A percentile compares a stretch with the other conserved stretches of the same genome.
Conservation (phyloP, 1,140 invertebrate genomes). For the Plodia interpunctella region DNA sequence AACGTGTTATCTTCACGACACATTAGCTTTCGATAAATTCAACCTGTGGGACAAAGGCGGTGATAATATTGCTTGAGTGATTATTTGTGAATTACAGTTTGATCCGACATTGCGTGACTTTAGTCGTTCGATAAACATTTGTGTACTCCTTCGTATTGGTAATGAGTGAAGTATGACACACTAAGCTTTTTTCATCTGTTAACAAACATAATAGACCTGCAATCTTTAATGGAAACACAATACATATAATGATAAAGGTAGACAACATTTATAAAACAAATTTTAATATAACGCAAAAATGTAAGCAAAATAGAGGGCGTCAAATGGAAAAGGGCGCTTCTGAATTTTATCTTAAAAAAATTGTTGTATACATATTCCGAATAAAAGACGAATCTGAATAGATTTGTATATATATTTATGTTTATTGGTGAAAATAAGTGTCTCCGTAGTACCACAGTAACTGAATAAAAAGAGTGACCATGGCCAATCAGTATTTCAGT, state of each 20-base stretch:
- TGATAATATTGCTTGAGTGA: slow-evolving; percentile 31
- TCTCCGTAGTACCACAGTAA: no score
- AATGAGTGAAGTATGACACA: slow-evolving; percentile 51
- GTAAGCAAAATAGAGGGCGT: no score
- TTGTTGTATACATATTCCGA: no score
- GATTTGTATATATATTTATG: no score
- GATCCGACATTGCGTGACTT: slow-evolving; percentile 39
- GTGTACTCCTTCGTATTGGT: slow-evolving; percentile 37
- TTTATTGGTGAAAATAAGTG: no score
- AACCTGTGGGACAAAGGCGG: slow-evolving; percentile 30
- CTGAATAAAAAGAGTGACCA: no score
- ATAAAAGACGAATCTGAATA: no score
- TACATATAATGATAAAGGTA: neutral
- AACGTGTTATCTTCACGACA: slow-evolving; percentile 30
- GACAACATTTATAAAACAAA: neutral
- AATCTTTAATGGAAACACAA: neutral
- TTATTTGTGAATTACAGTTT: slow-evolving; percentile 23
- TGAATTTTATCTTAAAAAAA: no score
- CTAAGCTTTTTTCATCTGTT: slow-evolving; percentile 43
- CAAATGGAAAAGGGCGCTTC: no score
- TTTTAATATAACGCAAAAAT: no score
- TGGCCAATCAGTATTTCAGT: no score
- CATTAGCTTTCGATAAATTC: slow-evolving; percentile 25
- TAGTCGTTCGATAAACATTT: slow-evolving; percentile 33
- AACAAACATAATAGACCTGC: slow-evolving; percentile 39